A percentile compares a stretch with the other conserved stretches of the same genome.
These are phyloP conservation scores for Copsychus sechellarum DNA, from an alignment of 2,113 vertebrate species.

Conservation along the genomic window DNA sequence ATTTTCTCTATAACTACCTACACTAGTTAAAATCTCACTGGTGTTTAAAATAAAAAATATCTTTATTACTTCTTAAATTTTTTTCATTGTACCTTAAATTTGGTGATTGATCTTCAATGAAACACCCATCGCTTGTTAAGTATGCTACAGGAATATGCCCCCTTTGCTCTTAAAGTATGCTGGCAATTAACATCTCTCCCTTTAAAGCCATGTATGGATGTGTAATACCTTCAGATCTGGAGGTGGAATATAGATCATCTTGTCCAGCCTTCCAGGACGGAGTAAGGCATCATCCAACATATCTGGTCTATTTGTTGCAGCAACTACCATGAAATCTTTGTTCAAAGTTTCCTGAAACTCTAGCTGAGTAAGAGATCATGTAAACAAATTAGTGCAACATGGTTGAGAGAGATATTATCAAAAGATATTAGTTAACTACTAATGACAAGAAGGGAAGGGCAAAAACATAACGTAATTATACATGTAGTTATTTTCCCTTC, in stretches of 20 bases:
- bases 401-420: background rate
- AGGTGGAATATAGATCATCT: slow-evolving; percentile 89
- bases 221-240: slow-evolving; percentile 82
- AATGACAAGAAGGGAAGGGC: background rate
- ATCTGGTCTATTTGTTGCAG: slow-evolving; percentile 93
- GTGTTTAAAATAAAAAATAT: background rate
- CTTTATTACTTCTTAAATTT: background rate
- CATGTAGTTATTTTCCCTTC: background rate
- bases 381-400: background rate
- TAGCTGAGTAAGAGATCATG: slow-evolving; percentile 67
- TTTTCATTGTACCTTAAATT: background rate
- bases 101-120: background rate
- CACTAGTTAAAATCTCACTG: background rate
- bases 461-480: background rate
- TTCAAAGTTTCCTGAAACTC: slow-evolving; percentile 84
- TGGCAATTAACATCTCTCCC: background rate
- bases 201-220: background rate
- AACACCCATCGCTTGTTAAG: background rate
- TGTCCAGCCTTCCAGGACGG: slow-evolving; percentile 92
- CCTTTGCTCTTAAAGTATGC: background rate
- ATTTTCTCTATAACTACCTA: background rate
- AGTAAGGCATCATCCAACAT: slow-evolving; percentile 89
- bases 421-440: background rate
- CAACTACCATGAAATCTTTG: slow-evolving; percentile 87
- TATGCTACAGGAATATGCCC: background rate